Base-by-base conservation (phyloP, 1,140 invertebrate species). In the Oreohelix idahoensis region DNA sequence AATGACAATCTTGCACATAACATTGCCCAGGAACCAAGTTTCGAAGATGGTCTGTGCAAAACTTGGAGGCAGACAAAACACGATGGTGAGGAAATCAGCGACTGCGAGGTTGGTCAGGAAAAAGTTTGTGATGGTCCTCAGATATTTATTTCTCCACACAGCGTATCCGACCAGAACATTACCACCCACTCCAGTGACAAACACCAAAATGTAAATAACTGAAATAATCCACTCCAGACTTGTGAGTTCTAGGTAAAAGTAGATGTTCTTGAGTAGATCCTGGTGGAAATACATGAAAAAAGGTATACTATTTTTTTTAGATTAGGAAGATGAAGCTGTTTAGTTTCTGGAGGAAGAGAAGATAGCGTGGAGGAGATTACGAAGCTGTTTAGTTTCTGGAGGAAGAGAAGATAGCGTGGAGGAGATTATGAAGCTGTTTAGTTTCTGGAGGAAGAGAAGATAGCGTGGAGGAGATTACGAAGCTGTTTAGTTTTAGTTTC, bases 91-190 rank as follows among this genome's bases (percentile, higher is more conserved):
- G 83, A 98, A 96, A 92, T 98, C 97, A 0, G 97, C 97, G 0
- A 97, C 93, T 0, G 97, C 97, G 86, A 98, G 92, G 90, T 98
- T 98, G 11, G 97, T 96, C 85, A 98, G 96, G 92, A 98, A 97
- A 89, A 96, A 97, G 93, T 98, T 98, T 0, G 97, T 98, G 17
- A 97, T 96, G 89, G 96, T 97, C 51, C 96, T 93, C 95, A 98
- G 97, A 0, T 95, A 94, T 38, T 95, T 95, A 90, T 97, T 97
- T 51, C 96, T 93, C 86, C 96, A 96, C 0, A 98, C 97, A 0
- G 97, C 97, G 26, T 96, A 93, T 88, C 96, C 96, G 4, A 98
- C 97, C 29, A 98, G 92, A 20, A 95, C 94, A 91, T 98, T 98
- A 0, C 97, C 97, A n/a, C 96, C 91, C 23, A 98, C 93, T 2